Evolutionary conservation across 1,140 invertebrate genomes (phyloP).

Genomic region (Bradynema listronoti): DNA sequence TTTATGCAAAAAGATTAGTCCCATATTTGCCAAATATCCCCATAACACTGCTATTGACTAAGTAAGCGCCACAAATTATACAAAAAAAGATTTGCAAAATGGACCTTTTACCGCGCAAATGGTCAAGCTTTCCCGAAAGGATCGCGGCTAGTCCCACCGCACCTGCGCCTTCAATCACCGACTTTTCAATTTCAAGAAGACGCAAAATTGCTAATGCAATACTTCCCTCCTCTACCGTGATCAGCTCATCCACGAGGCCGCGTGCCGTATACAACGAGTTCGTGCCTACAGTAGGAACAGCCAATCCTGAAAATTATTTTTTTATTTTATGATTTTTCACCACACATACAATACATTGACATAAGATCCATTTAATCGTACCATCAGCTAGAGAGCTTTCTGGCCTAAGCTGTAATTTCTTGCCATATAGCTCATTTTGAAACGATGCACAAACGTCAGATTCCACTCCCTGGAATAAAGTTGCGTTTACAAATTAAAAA

Average conservation of each 20-base stretch:
- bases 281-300: conserved; percentile 78
- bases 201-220: conserved; percentile 80
- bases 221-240: conserved; percentile 64
- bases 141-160: conserved; percentile 79
- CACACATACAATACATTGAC: no score
- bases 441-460: conserved; percentile 82
- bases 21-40: no score
- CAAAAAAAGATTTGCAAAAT: background rate
- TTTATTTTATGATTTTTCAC: no score
- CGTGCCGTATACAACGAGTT: conserved; percentile 76
- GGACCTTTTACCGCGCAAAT: conserved; percentile 77
- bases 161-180: conserved; percentile 84
- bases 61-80: background rate
- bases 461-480: conserved; percentile 70
- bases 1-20: no score
- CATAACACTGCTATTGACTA: no score
- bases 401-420: conserved; percentile 60
- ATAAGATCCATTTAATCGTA: no score
- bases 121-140: conserved; percentile 72
- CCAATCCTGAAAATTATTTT: conserved; percentile 64
- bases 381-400: conserved; percentile 80
- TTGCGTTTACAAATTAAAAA: no score
- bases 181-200: conserved; percentile 74
- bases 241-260: conserved; percentile 74
- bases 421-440: conserved; percentile 66